Evolutionary conservation across 2,113 vertebrate genomes (phyloP), one percentile per base, ranked within the genome.

Genomic region (Cyprinus carpio): DNA sequence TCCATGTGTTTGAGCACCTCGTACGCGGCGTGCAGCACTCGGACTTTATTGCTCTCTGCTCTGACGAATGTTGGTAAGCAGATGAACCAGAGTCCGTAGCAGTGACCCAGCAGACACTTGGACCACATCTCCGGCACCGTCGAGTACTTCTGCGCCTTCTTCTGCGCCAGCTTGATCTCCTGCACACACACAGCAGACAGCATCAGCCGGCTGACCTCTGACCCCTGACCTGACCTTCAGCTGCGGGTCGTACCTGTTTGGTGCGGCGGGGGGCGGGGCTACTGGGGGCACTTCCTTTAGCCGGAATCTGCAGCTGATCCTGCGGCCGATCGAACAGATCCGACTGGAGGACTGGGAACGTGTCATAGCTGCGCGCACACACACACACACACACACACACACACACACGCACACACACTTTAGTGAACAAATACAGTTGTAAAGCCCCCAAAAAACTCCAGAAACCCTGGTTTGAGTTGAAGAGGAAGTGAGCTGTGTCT

Each of bases 71-170:
- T 96, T 80, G 98, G 98, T 88, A 99, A 92, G 85, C 96, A 97
- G 84, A 98, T 95, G 94, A 99, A 99, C 98, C 98, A 99, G 16
- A 99, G 95, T 0, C 96, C 98, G 0, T 98, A 99, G 79, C 97
- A 97, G 92, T 99, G 98, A 0, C 97, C 98, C 89, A 99, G 94
- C 71, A 99, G 93, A 64, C 96, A 98, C 77, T 96, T 96, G 0
- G 96, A 97, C 98, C 98, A 99, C 94, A 98, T 96, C 88, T 98
- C 98, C 0, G 97, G 95, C 58, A 96, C 93, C 0, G 94, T 82
- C 0, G 96, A 94, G 15, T 96, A 97, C 83, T 96, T 98, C 93
- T 98, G 97, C 0, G 97, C 97, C 56, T 95, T 93, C 1, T 96
- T 93, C 90, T 99, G 97, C 0, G 97, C 97, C 76, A 96, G 84